Conservation (phyloP, 2,888 invertebrate species). For the Ametastegia equiseti region DNA sequence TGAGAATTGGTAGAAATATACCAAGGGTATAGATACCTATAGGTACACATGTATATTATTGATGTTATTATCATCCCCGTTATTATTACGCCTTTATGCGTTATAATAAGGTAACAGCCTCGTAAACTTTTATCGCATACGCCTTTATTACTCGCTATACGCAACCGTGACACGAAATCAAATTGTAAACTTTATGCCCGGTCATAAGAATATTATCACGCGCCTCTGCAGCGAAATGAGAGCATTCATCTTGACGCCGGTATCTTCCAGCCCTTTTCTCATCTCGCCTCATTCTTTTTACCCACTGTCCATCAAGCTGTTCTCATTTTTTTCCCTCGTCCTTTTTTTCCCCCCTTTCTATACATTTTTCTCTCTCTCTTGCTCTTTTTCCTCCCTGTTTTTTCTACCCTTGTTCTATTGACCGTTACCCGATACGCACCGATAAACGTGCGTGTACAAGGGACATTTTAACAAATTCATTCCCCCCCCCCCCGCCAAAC, state of each 20-base stretch:
- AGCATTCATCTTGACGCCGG: slow-evolving; percentile 28
- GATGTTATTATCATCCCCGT: neutral
- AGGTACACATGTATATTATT: neutral
- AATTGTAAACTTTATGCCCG: slow-evolving; percentile 48
- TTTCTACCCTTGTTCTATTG: neutral
- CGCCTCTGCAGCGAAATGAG: slow-evolving; percentile 36
- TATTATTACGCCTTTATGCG: slow-evolving; percentile 19
- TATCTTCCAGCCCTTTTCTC: neutral
- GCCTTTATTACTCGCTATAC: slow-evolving; percentile 44
- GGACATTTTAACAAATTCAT: slow-evolving; percentile 25
- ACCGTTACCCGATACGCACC: slow-evolving; percentile 10
- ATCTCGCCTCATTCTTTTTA: neutral
- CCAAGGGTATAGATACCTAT: neutral
- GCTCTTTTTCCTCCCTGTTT: neutral
- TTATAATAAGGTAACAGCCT: slow-evolving; percentile 49
- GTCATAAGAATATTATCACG: slow-evolving; percentile 49
- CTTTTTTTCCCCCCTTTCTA: neutral
- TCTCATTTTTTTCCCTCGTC: neutral
- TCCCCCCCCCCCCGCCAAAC: neutral
- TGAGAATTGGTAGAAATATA: neutral
- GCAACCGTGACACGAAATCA: slow-evolving; percentile 48
- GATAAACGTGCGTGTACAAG: neutral
- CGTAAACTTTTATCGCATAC: slow-evolving; percentile 48
- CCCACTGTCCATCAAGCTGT: neutral
- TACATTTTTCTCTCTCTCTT: neutral